Conservation (phyloP, 2,113 vertebrate genomes). For the Rattus rattus region DNA sequence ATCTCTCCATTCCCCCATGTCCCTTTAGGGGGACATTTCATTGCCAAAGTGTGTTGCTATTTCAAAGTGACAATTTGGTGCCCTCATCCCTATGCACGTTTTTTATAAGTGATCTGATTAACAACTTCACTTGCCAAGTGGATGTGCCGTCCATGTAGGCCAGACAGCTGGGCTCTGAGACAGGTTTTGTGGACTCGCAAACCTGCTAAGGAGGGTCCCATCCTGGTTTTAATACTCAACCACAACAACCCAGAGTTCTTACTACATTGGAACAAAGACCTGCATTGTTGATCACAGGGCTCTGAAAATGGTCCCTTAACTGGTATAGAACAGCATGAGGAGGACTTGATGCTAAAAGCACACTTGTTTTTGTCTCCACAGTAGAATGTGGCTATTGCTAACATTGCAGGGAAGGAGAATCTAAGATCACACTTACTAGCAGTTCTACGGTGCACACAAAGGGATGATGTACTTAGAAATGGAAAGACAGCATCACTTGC, state of each 20-base stretch:
- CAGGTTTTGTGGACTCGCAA: not conserved
- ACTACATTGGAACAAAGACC: not conserved
- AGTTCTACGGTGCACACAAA: not conserved
- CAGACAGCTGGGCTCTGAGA: not conserved
- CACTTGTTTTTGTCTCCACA: not conserved
- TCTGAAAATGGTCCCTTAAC: not conserved
- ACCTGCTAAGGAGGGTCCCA: not conserved
- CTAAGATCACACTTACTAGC: not conserved
- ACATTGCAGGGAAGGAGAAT: not conserved
- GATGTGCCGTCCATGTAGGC: not conserved
- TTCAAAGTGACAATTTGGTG: not conserved
- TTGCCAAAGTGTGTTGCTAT: not conserved
- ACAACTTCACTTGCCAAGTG: not conserved
- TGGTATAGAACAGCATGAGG: not conserved
- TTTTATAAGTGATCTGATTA: not conserved
- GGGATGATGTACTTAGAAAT: not conserved
- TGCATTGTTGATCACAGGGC: not conserved
- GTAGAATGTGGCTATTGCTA: not conserved
- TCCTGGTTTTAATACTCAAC: not conserved
- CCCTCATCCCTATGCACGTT: not conserved
- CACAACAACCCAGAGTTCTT: not conserved
- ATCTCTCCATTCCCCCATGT: not conserved
- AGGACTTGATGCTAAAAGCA: conserved; percentile 2
- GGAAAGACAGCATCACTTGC: not conserved
- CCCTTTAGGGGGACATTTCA: not conserved